Base-by-base conservation (phyloP, 2,888 invertebrate genomes). In the Parelbella ahira region DNA sequence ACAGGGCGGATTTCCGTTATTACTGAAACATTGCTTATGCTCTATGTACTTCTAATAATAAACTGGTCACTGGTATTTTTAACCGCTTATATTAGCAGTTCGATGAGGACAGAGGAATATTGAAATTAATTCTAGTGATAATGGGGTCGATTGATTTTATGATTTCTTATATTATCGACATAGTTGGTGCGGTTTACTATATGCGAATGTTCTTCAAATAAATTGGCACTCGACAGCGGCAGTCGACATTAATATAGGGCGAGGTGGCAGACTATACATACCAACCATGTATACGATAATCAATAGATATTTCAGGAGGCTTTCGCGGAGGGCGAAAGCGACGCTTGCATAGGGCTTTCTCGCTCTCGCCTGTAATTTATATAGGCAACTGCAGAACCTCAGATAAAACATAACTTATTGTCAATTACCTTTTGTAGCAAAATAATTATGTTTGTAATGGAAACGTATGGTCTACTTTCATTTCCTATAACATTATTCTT, bases 261-360 rank as follows among this genome's bases (percentile, higher is more conserved):
- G 76, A 80, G 72, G 68, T 74, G 63, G 67, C 61, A 50, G 46
- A 53, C 64, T 81, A 68, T 81, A 81, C 70, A 54, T 72, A 79
- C 78, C 66, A 61, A 77, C 77, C 69, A 75, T 68, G 68, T 83
- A 75, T 84, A 84, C 81, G 73, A 79, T 86, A 87, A 87, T 87
- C 86, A 84, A 87, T 87, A 86, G 78, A 86, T 86, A 86, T 87
- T 87, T 87, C 86, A 86, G 86, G 80, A 84, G 84, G 84, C 84
- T 83, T 83, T 84, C 81, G 82, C 71, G 68, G 69, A 65, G 79
- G 59, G 75, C 54, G 78, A 73, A 57, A 58, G 74, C 57, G 74
- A 74, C 59, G 63, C 55, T 54, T 47, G 49, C 47, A 70, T 75
- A 69, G 53, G 52, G 63, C 67, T 53, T 41, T 80, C 83, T 79